Base-by-base conservation (phyloP, 2,888 invertebrate species). In the Pseudolycoriella hygida region DNA sequence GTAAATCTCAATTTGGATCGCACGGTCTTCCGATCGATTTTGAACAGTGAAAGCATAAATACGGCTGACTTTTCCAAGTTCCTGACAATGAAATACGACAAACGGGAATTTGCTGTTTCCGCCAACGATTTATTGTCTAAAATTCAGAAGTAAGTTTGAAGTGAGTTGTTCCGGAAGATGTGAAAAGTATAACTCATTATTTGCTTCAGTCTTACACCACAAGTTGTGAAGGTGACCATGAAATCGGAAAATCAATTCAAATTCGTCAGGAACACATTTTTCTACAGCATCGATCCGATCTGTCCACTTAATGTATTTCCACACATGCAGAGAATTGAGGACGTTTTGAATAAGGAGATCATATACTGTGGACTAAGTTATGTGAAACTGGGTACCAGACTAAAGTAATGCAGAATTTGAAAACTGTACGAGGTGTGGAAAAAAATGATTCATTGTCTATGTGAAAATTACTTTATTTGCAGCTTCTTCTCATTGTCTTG, bases 321-420 rank as follows among this genome's bases (percentile, higher is more conserved):
- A 40, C 54, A 55, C 46, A 57, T 50, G 54, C 41, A 57, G 46
- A 50, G 47, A 3, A 42, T 3, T 30, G 20, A 44, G 14, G 4
- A 20, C 2, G 31, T 56, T 60, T 59, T 19, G 60, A 59, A 45
- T 57, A 60, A 47, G 15, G 59, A 61, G 17, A 57, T 54, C 14
- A 50, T 55, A 2, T 64, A 64, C 48, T 57, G 58, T 47, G 50
- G 53, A 25, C 63, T 61, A 61, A 40, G 58, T 2, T 61, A 63
- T 53, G 57, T 55, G 25, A 60, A 61, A 53, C 58, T 62, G 14
- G 53, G 54, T 40, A 55, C 60, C 12, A 50, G 38, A 12, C 30
- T 46, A 40, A 30, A 34, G 37, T 46, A 50, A 39, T n/a, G n/a
- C n/a, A n/a, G n/a, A n/a, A n/a, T n/a, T n/a, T n/a, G n/a, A n/a